Base-by-base conservation (phyloP, 2,113 vertebrate genomes). In the Cervus canadensis region DNA sequence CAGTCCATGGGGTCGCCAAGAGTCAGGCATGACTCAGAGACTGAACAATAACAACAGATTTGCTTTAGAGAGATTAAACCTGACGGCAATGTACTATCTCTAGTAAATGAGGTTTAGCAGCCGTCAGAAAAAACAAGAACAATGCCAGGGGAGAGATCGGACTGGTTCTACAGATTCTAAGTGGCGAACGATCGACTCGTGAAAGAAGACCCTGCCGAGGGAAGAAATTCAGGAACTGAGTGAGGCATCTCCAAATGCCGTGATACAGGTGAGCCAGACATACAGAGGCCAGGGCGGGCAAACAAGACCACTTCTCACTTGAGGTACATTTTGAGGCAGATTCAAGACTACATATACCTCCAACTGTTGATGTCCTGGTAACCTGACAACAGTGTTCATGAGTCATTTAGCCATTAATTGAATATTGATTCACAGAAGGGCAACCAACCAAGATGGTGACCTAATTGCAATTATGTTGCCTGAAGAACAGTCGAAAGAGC, bases 401-500 rank as follows among this genome's bases (percentile, higher is more conserved):
- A 67, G 62, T 74, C 90, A 82, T n/a, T 89, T 54, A 64, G 15
- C 71, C 56, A 30, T 26, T 81, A 93, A 89, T 26, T 93, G 13
- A 50, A 62, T 59, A 92, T 30, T 71, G 62, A 50, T 43, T 97
- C 74, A 60, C 25, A 67, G 52, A 92, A 96, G 57, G 57, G 40
- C 45, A 96, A 62, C 74, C 87, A 85, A 87, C 36, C 94, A 94
- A 87, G 15, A 45, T 89, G 71, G 56, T 23, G 78, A 57, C 15
- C 45, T 95, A 94, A 93, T n/a, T 62, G 74, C 97, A 97, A 64
- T 82, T 60, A 81, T 26, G 26, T 59, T 94, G 71, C 74, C 45
- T 71, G 48, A 95, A 98, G 56, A 95, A 54, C 67, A 91, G 25
- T 45, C 67, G 12, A 67, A 89, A 89, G 54, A 89, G 30, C 26